Base-by-base conservation (phyloP, 35 echinoderm and acorn worm species). In the Ophiothrix spiculata region DNA sequence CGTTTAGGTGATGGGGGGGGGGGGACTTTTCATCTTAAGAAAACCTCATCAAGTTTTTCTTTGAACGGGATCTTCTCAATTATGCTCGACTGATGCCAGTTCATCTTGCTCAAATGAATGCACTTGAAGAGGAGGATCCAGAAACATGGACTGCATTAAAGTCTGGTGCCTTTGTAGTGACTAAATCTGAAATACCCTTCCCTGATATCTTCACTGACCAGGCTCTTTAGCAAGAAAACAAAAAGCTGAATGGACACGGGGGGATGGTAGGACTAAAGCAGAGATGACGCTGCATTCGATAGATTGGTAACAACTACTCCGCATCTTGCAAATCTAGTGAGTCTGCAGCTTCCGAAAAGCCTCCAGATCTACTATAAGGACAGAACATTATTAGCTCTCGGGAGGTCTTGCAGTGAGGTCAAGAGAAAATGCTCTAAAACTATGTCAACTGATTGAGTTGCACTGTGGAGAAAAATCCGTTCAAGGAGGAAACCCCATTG, bases 61-160 rank as follows among this genome's bases (percentile, higher is more conserved):
- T 84, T 56, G 82, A 46, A 33, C 82, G 29, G 4, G 82, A 84
- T 74, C 82, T 73, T 29, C 82, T 84, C 1, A 84, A 84, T 56
- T 84, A 84, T 84, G 82, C 82, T 84, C 54, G 82, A 8, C 82
- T 84, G 42, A 84, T 84, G 82, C 82, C 82, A 84, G 56, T 84
- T 35, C 82, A 84, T 84, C 46, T 84, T 45, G 54, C 82, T 84
- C 54, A 84, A 84, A 84, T 84, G 82, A 84, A 84, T 84, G 46
- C 49, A n/a, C 56, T 73, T 54, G 82, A 84, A 82, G 39, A 82
- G 39, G 80, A 69, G 17, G 60, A 69, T 28, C 60, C 60, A 69
- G 60, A 69, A 69, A 69, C 60, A 69, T 69, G 38, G 33, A 78
- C 32, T 78, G 76, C 76, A 37, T n/a, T 78, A 16, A 78, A 78